Conservation (phyloP, 2,888 invertebrate species). For the Petrolisthes manimaculis region DNA sequence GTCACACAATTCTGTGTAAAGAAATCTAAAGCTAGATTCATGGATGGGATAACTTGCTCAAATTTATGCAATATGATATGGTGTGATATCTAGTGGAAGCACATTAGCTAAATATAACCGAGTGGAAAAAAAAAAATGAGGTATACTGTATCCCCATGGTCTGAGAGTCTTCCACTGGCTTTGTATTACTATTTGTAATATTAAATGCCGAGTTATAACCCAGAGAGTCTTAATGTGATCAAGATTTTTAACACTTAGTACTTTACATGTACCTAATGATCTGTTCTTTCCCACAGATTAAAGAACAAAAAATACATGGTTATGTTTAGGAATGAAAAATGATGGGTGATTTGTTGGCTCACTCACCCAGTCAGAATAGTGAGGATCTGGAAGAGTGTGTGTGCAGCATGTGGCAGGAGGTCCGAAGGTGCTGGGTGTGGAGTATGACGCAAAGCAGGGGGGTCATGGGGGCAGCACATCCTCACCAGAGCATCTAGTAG, state of each 20-base stretch:
- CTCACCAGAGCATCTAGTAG: slow-evolving; percentile 72
- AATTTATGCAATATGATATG: no score
- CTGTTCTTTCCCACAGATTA: no score
- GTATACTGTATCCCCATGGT: background rate
- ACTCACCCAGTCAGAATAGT: slow-evolving; percentile 62
- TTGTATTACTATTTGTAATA: no score
- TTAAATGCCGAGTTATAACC: no score
- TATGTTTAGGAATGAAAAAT: background rate
- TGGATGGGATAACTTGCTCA: no score
- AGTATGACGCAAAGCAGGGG: slow-evolving; percentile 57
- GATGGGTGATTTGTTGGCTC: background rate
- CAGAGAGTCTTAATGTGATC: no score
- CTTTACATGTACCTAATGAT: no score
- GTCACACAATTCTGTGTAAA: no score
- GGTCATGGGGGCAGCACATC: slow-evolving; percentile 68
- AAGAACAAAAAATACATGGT: background rate
- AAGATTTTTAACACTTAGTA: no score
- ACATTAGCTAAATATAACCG: background rate
- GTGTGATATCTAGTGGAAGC: no score
- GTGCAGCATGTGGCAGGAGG: slow-evolving; percentile 58
- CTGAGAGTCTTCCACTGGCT: no score
- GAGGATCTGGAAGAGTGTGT: slow-evolving; percentile 64
- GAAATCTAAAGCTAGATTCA: no score
- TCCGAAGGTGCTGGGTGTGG: slow-evolving; percentile 62
- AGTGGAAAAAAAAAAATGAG: background rate